Conservation (phyloP, 2,888 invertebrate species). For the Odontocolon sp. region DNA sequence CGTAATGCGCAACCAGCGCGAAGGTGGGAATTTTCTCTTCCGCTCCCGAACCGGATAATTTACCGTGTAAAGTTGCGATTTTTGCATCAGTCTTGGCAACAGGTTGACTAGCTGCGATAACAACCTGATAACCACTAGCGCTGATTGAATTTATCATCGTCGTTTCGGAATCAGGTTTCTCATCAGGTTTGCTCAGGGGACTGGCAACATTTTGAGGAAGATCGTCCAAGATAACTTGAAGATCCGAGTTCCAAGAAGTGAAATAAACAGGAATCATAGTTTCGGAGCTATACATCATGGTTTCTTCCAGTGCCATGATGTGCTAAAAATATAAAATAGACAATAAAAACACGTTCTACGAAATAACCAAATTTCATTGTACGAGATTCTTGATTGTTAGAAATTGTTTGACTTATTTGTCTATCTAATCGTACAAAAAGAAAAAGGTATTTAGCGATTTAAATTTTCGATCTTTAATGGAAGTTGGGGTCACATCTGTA, state of each 20-base stretch:
- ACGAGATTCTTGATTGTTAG: too few relatives aligned
- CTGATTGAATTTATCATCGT: constrained; percentile 93
- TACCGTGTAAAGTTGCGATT: constrained; percentile 93
- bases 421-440: too few relatives aligned
- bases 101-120: constrained; percentile 89
- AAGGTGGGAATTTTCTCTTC: constrained; percentile 91
- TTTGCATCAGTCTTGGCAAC: constrained; percentile 89
- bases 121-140: constrained; percentile 97
- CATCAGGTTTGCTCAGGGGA: too few relatives aligned
- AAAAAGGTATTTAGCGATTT: too few relatives aligned
- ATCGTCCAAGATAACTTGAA: constrained; percentile 89
- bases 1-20: constrained; percentile 96
- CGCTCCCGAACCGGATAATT: constrained; percentile 88
- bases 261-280: constrained; percentile 94
- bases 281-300: constrained; percentile 89
- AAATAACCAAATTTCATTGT: too few relatives aligned
- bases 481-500: too few relatives aligned
- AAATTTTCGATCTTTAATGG: too few relatives aligned
- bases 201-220: constrained; percentile 86
- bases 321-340: constrained; percentile 82
- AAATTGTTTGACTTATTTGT: too few relatives aligned
- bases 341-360: too few relatives aligned
- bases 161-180: constrained; percentile 89
- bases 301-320: constrained; percentile 89
- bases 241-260: constrained; percentile 87